phyloP scores from a whole-genome alignment of 2,888 invertebrate species.

The Lamellibrachia satsuma region DNA sequence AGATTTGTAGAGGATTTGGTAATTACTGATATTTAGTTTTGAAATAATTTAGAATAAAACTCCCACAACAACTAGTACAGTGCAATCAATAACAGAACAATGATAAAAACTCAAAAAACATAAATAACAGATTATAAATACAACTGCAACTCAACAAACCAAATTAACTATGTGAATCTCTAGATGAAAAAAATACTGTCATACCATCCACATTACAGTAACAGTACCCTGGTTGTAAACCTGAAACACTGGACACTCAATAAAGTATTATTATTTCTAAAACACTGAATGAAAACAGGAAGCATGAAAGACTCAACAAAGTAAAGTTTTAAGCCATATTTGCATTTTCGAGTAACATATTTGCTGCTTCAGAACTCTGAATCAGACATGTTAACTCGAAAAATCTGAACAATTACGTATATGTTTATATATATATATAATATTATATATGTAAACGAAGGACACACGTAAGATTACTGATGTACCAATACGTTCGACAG shows the following conservation, averaged over 20 bases:
- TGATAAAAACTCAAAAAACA: neutral
- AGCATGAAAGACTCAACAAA: neutral
- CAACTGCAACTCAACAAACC: neutral
- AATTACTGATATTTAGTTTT: neutral
- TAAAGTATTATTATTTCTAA: neutral
- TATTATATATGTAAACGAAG: neutral
- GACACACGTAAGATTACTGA: neutral
- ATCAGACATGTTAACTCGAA: neutral
- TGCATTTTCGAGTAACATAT: neutral
- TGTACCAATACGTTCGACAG: neutral
- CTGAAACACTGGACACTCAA: no score
- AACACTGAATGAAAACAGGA: neutral
- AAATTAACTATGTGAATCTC: neutral
- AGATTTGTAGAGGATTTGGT: neutral
- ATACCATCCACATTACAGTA: neutral
- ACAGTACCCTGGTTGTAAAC: neutral
- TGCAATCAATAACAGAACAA: neutral
- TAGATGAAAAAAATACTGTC: neutral
- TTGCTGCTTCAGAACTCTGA: conserved; percentile 6
- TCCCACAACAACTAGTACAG: neutral
- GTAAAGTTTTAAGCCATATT: neutral
- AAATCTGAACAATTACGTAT: neutral
- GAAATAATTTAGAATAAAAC: neutral
- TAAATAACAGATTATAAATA: conserved; percentile 13
- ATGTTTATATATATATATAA: neutral